phyloP scores from a whole-genome alignment of 2,113 vertebrate species.

The Anolis sagrei region DNA sequence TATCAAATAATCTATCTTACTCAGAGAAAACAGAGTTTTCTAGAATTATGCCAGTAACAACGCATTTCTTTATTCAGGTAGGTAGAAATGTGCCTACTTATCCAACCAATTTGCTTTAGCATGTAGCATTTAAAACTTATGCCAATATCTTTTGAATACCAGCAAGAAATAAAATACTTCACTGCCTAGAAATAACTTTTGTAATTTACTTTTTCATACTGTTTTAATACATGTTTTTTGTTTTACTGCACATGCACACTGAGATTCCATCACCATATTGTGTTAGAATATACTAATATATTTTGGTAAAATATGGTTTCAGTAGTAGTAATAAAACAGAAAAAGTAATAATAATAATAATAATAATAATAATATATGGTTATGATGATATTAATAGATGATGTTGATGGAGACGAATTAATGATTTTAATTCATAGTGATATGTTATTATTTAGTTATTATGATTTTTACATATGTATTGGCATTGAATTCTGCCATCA shows the following conservation, averaged over 20 bases:
- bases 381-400: too few species aligned
- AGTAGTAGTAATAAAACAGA: too few species aligned
- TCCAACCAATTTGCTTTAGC: neutral
- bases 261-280: neutral
- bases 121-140: neutral
- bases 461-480: too few species aligned
- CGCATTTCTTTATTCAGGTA: neutral
- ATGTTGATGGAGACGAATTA: too few species aligned
- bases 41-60: constrained; percentile 17
- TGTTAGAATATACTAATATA: too few species aligned
- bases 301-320: too few species aligned
- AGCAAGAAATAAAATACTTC: neutral
- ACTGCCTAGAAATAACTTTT: neutral
- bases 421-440: too few species aligned
- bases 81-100: neutral
- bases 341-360: neutral
- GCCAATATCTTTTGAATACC: neutral
- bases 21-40: too few species aligned
- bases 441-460: too few species aligned
- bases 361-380: neutral
- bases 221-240: neutral
- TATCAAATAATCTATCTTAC: too few species aligned
- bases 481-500: too few species aligned
- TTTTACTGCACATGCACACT: neutral
- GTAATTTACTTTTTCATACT: too few species aligned